Percentiles rank a stretch among this genome's conserved stretches.
phyloP scores from a whole-genome alignment of 2,888 invertebrate genomes.

The Lochmaea crataegi region DNA sequence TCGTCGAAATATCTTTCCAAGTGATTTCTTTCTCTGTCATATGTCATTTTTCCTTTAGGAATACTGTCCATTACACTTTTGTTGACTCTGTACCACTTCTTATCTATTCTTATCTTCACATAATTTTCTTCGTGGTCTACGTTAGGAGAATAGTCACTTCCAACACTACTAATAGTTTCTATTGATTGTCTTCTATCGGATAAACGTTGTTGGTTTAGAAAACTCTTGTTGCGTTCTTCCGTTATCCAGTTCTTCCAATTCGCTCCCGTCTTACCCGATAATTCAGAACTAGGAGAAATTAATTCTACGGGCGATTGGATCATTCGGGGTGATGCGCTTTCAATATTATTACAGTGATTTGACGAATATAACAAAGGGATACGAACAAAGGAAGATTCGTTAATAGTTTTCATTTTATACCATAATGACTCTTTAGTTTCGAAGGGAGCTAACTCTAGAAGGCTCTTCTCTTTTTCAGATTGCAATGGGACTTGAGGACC shows the following conservation, averaged over 20 bases:
- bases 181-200: constrained; percentile 35
- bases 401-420: background rate
- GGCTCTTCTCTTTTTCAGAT: background rate
- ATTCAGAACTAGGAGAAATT: background rate
- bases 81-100: constrained; percentile 39
- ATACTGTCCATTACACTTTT: constrained; percentile 35
- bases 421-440: constrained; percentile 5
- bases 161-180: constrained; percentile 40
- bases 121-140: constrained; percentile 21
- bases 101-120: constrained; percentile 39
- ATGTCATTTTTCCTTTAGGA: constrained; percentile 53
- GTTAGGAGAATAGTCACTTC: constrained; percentile 37
- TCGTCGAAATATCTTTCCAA: constrained; percentile 53
- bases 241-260: constrained; percentile 37
- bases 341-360: background rate
- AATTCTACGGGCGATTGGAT: constrained; percentile 16
- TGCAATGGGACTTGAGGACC: background rate
- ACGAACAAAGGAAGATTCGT: constrained; percentile 14
- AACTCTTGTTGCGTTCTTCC: constrained; percentile 31
- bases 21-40: constrained; percentile 48
- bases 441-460: background rate
- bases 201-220: constrained; percentile 16
- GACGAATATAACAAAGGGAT: background rate
- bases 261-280: background rate
- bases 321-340: background rate